Base-by-base conservation (phyloP, 2,797 vertebrate species). In the Sebastes minor region DNA sequence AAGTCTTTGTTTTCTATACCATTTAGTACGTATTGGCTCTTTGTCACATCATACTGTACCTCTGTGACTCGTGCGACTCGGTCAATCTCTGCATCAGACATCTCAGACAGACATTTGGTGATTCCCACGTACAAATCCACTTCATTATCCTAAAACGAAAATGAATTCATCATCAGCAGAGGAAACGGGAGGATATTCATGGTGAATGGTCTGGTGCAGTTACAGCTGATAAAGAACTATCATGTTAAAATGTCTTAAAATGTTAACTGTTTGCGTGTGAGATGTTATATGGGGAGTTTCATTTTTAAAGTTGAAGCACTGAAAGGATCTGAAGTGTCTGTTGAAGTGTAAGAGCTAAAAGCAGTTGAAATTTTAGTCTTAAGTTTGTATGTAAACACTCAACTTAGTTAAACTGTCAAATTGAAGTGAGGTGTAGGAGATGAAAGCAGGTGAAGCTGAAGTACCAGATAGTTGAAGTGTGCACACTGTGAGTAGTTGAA, bases 41-140 rank as follows among this genome's bases (percentile, higher is more conserved):
- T 35, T 38, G 46, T 57, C 23, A 28, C 11, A 35, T 1, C 14
- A 28, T 8, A 64, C 53, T 65, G 14, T 97, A 99, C 98, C 98
- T 98, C 91, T 13, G 96, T 96, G 68, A 97, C 90, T 53, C 84
- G 93, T 63, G 94, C 59, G 56, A 98, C 92, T 63, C 92, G 95
- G 76, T 95, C 95, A 16, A 97, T 94, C 71, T 98, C 97, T 7
- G 95, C 91, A 75, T 98, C 97, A 0, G 93, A 87, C 96, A 99
- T 95, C 96, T 99, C 97, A 2, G 96, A 98, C 74, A 99, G 94
- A 90, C 98, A 99, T 78, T 95, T 97, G 88, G 96, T 88, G 67
- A 96, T 35, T 11, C 88, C 88, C 8, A 96, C 83, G 62, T 98
- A 99, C 33, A 97, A 77, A 23, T 96, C 94, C 77, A 97, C 89